Base-by-base conservation (phyloP, 1,140 invertebrate genomes). In the Anadara kagoshimensis region DNA sequence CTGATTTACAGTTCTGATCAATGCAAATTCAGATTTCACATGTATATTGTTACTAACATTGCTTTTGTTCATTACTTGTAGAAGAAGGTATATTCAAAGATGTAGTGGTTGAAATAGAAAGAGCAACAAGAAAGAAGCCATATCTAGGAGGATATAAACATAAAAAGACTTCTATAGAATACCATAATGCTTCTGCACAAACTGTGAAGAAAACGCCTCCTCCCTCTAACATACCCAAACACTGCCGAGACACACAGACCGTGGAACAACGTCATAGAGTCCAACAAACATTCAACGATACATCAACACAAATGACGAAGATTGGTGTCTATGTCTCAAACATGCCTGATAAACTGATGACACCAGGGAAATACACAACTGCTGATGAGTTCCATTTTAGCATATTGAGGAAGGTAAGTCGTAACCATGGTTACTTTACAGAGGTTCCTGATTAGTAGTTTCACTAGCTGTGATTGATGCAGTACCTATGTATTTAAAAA, bases 261-360 rank as follows among this genome's bases (percentile, higher is more conserved):
- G 78, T 84, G 14, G 75, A 89, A 65, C 83, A 85, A 65, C 73
- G 79, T 68, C 79, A 88, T 44, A 45, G 76, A 53, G 63, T 71
- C 18, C 83, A 86, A 70, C 89, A 90, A 75, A 90, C 89, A 0
- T 81, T 80, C 24, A 86, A 88, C 47, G 84, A 88, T 54, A 88
- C 82, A 22, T 82, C 83, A 44, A 90, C 89, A 18, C 89, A 90
- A 79, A 90, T 90, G 89, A 89, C 87, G 29, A 85, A 85, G 47
- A 84, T 89, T 47, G 88, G 88, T 1, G 83, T 88, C 0, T 90
- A 81, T 73, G 79, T 90, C 0, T 84, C 84, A 16, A 87, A 85
- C 56, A 76, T 82, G 41, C 59, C 81, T 14, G 88, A 89, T 72
- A 88, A 85, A 66, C 61, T 89, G 14, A n/a, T 89, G 5, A 77